Evolutionary conservation across 1,140 invertebrate genomes (phyloP), one percentile per base, ranked within the genome.

Genomic region (Bombyx mori): DNA sequence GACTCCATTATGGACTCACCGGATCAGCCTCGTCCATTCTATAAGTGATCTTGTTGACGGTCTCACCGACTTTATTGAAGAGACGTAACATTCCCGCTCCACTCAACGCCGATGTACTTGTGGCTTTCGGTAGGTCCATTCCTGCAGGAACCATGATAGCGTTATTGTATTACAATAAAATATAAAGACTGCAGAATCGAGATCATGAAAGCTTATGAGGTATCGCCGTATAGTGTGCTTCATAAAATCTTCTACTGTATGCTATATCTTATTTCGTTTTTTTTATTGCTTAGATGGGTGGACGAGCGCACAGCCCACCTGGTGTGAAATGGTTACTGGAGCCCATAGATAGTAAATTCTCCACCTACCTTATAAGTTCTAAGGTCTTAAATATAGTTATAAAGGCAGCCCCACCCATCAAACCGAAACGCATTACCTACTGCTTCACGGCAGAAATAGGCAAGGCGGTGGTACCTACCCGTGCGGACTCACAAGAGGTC

Each of bases 1-100:
- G 26, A 35, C 26, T 9, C 52, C 49, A n/a, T 8, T 47, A 7
- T 49, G 57, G 44, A 87, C 91, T 93, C 89, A 99, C 97, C 63
- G 95, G 93, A 90, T 99, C 98, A 71, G 93, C 96, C 89, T 99
- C 98, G 80, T 99, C 98, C 98, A 99, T 99, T 89, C 97, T 98
- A 85, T 97, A 99, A 4, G 98, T 98, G 58, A 99, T 99, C 89
- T 99, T 99, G 77, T 97, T 98, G 50, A 99, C 97, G 52, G 97
- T 98, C 86, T 99, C 98, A 26, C 97, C 97, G 56, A 99, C 94
- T 91, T 96, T 97, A 77, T 97, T 98, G 74, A 99, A 97, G 0
- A 99, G 90, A 60, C 97, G 91, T 88, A 98, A 92, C 26, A 99
- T 95, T 9, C 97, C 97, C 59, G 97, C 98, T 52, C 98, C 95